Evolutionary conservation across 1,140 invertebrate genomes (phyloP).

Genomic region (Tetraneura akinire): DNA sequence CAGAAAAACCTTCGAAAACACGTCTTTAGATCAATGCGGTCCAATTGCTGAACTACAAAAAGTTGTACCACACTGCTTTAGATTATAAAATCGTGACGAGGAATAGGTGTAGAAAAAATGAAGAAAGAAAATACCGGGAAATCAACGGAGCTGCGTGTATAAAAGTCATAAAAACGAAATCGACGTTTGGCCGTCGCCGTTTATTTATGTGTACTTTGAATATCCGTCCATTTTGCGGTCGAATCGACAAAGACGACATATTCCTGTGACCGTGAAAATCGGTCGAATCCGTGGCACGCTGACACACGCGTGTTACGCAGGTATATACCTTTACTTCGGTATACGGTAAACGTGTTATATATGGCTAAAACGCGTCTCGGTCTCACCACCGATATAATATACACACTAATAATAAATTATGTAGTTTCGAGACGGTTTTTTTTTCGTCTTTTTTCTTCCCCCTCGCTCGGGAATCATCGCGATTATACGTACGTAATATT

Average conservation of each 20-base stretch:
- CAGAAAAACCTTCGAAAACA: background rate
- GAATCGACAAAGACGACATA: background rate
- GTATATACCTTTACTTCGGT: background rate
- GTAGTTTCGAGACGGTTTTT: slow-evolving; percentile 16
- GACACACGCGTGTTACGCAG: background rate
- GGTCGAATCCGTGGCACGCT: background rate
- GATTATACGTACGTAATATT: too few species aligned
- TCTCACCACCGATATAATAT: too few species aligned
- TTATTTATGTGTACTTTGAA: background rate
- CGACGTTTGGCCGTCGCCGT: background rate
- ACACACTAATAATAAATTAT: too few species aligned
- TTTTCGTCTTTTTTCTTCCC: background rate
- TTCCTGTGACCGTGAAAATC: slow-evolving; percentile 23
- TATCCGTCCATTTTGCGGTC: too few species aligned
- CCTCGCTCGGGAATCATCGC: background rate
- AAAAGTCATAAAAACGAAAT: background rate
- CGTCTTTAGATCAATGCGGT: too few species aligned
- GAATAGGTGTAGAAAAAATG: background rate
- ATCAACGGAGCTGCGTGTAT: background rate
- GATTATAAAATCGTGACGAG: too few species aligned
- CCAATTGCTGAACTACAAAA: too few species aligned
- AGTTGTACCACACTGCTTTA: too few species aligned
- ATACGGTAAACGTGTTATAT: too few species aligned
- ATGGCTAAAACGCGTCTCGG: too few species aligned
- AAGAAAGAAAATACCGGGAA: background rate